Conservation (phyloP, 2,888 invertebrate species). For the Lampropteryx suffumata region DNA sequence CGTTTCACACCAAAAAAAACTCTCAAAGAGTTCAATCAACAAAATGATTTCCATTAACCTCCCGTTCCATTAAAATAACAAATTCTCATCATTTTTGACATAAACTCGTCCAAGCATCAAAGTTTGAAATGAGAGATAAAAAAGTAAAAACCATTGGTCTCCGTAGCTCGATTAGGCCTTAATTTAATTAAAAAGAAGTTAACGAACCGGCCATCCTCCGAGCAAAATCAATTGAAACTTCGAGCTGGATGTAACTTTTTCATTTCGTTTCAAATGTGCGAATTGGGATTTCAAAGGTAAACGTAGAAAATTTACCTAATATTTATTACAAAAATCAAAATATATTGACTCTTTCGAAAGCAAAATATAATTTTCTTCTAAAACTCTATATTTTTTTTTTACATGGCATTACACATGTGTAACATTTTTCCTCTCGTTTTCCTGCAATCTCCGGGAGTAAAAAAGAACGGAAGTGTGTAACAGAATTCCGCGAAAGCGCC, state of each 20-base stretch:
- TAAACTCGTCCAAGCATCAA: slow-evolving; percentile 23
- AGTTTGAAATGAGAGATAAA: slow-evolving; percentile 45
- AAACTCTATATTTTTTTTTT: too few relatives aligned
- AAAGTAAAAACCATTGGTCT: slow-evolving; percentile 28
- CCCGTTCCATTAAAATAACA: not conserved
- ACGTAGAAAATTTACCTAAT: slow-evolving; percentile 4
- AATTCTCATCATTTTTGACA: slow-evolving; percentile 1
- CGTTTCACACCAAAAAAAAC: too few relatives aligned
- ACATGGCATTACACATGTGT: too few relatives aligned
- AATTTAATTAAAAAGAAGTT: slow-evolving; percentile 77
- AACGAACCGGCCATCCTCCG: slow-evolving; percentile 59
- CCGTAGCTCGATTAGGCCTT: slow-evolving; percentile 54
- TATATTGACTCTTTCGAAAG: too few relatives aligned
- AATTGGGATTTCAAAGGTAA: slow-evolving; percentile 33
- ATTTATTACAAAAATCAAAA: not conserved
- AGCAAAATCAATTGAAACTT: slow-evolving; percentile 66
- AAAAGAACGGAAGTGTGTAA: too few relatives aligned
- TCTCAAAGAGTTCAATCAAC: too few relatives aligned
- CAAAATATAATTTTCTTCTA: too few relatives aligned
- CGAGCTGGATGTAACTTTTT: slow-evolving; percentile 48
- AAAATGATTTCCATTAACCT: too few relatives aligned
- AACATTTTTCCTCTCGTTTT: too few relatives aligned
- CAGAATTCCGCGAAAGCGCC: too few relatives aligned
- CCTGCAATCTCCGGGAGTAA: too few relatives aligned
- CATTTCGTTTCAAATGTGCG: slow-evolving; percentile 52